Evolutionary conservation across 2,888 invertebrate species (phyloP).

Genomic region (Drosophila mercatorum): DNA sequence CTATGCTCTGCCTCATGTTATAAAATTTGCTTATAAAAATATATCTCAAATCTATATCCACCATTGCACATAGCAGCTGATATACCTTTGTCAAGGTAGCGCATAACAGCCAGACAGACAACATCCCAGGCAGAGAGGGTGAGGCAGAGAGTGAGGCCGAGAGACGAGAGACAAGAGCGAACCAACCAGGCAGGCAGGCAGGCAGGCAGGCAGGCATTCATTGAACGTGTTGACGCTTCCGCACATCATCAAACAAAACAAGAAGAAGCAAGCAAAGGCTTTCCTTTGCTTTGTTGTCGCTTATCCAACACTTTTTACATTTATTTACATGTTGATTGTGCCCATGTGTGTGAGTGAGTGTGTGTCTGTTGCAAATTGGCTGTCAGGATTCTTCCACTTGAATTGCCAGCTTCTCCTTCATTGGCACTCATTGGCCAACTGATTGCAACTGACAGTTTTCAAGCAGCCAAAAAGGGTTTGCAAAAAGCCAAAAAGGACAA

Average conservation of each 20-base stretch:
- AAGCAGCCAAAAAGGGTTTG: slow-evolving; percentile 62
- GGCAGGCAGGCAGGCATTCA: slow-evolving; percentile 29
- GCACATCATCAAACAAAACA: slow-evolving; percentile 60
- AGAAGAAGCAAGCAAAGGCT: slow-evolving; percentile 34
- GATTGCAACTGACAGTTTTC: slow-evolving; percentile 81
- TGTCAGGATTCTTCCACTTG: slow-evolving; percentile 78
- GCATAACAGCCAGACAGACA: slow-evolving; percentile 9
- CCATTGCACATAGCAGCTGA: background rate
- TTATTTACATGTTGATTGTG: slow-evolving; percentile 76
- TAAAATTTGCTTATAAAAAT: too few relatives aligned
- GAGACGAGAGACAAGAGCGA: slow-evolving; percentile 4
- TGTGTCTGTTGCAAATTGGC: slow-evolving; percentile 76
- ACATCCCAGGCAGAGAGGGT: too few relatives aligned
- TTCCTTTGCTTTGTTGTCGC: slow-evolving; percentile 56
- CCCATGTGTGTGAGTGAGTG: slow-evolving; percentile 3
- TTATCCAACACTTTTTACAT: slow-evolving; percentile 67
- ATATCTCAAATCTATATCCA: too few relatives aligned
- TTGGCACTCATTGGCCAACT: slow-evolving; percentile 67
- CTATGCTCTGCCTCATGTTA: too few relatives aligned
- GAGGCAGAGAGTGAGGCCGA: background rate
- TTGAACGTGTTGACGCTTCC: slow-evolving; percentile 72
- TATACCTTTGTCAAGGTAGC: background rate
- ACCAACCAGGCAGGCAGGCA: slow-evolving; percentile 21
- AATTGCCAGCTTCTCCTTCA: slow-evolving; percentile 72
- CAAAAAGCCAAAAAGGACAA: too few relatives aligned